Conservation (phyloP, 2,888 invertebrate species). For the Drosophila leonis region DNA sequence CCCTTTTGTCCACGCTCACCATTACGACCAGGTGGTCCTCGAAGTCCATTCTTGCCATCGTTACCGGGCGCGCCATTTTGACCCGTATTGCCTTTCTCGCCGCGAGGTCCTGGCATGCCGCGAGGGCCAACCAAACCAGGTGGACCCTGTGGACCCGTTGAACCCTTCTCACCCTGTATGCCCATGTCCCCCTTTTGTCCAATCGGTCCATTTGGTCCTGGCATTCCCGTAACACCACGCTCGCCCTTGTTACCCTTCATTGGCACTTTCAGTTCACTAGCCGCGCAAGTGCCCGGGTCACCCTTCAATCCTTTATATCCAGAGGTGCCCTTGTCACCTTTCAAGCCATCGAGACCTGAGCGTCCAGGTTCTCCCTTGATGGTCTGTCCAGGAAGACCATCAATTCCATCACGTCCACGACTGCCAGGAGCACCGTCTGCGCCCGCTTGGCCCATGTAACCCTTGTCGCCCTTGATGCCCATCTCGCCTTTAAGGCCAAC, state of each 20-base stretch:
- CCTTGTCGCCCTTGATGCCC: conserved; percentile 90
- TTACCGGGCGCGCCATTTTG: conserved; percentile 92
- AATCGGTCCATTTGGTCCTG: conserved; percentile 88
- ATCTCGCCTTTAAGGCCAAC: conserved; percentile 89
- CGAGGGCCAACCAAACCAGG: conserved; percentile 89
- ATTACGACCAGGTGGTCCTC: conserved; percentile 87
- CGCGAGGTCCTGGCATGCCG: conserved; percentile 91
- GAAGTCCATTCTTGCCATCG: conserved; percentile 88
- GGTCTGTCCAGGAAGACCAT: conserved; percentile 90
- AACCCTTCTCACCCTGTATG: conserved; percentile 88
- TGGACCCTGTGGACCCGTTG: conserved; percentile 87
- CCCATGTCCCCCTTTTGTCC: conserved; percentile 89
- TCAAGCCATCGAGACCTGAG: conserved; percentile 87
- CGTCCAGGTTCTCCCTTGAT: conserved; percentile 91
- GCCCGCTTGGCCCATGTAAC: conserved; percentile 90
- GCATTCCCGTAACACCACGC: conserved; percentile 87
- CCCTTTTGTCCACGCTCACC: conserved; percentile 91
- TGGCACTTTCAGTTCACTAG: conserved; percentile 85
- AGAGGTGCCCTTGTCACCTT: conserved; percentile 83
- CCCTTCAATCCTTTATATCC: conserved; percentile 88
- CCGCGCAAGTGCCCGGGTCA: conserved; percentile 88
- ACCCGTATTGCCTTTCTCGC: conserved; percentile 92
- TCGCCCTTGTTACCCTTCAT: conserved; percentile 88
- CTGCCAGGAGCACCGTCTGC: conserved; percentile 90
- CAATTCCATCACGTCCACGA: conserved; percentile 88